phyloP scores from a whole-genome alignment of 2,888 invertebrate species.

The Notodonta ziczac region DNA sequence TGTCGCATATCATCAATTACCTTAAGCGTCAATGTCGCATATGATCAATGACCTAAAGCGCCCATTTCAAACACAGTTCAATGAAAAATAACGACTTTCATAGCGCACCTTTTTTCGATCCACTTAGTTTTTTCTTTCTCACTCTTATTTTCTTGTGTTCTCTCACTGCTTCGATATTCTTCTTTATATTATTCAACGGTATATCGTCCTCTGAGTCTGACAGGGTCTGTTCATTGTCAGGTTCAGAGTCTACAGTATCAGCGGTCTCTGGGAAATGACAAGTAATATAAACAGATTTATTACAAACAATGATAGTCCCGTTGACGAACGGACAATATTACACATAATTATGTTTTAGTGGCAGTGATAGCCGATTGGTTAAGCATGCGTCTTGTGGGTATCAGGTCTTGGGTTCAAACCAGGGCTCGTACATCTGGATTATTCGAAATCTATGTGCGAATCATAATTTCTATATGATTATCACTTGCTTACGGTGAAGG shows the following conservation, averaged over 20 bases:
- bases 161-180: conserved; percentile 17
- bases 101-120: conserved; percentile 5
- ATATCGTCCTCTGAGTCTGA: conserved; percentile 57
- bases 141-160: conserved; percentile 16
- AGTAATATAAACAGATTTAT: background rate
- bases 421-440: too few relatives aligned
- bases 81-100: background rate
- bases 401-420: too few relatives aligned
- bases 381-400: too few relatives aligned
- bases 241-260: conserved; percentile 11
- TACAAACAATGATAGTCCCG: background rate
- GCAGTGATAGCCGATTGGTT: too few relatives aligned
- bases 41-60: too few relatives aligned
- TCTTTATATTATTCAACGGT: conserved; percentile 43
- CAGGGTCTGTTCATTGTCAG: background rate
- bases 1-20: too few relatives aligned
- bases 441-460: too few relatives aligned
- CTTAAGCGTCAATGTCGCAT: too few relatives aligned
- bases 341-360: too few relatives aligned
- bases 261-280: conserved; percentile 2
- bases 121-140: conserved; percentile 13
- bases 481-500: too few relatives aligned
- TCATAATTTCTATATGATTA: too few relatives aligned
- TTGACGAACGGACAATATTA: background rate
- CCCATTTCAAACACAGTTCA: too few relatives aligned